These are phyloP conservation scores for Leptestheria dahalacensis DNA, from an alignment of 1,140 invertebrate genomes.

Conservation along the genomic window DNA sequence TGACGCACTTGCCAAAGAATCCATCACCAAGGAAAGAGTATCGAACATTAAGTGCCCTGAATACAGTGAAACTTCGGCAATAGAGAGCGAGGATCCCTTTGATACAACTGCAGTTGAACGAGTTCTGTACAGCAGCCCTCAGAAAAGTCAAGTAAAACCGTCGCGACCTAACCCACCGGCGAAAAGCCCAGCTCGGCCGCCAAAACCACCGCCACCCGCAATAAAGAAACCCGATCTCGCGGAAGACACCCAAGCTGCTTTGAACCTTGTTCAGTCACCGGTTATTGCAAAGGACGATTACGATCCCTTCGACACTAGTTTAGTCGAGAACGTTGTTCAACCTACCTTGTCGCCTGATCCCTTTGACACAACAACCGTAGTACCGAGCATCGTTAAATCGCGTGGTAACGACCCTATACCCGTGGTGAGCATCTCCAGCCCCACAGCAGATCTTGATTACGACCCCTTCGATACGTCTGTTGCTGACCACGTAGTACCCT, in stretches of 20 bases:
- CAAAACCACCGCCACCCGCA: not conserved
- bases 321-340: too few relatives aligned
- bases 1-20: slow-evolving; percentile 52
- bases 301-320: slow-evolving; percentile 20
- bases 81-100: slow-evolving; percentile 50
- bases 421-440: too few relatives aligned
- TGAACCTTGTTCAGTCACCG: not conserved
- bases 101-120: slow-evolving; percentile 69
- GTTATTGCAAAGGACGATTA: not conserved
- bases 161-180: slow-evolving; percentile 15
- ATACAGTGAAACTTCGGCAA: not conserved
- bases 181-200: not conserved
- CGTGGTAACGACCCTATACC: too few relatives aligned
- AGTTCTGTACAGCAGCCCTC: slow-evolving; percentile 26
- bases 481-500: slow-evolving; percentile 18
- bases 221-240: not conserved
- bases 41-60: not conserved
- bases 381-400: too few relatives aligned
- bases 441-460: too few relatives aligned
- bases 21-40: slow-evolving; percentile 33
- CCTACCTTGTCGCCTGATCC: too few relatives aligned
- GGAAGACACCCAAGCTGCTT: not conserved
- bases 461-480: slow-evolving; percentile 28
- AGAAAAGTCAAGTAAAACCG: slow-evolving; percentile 6
- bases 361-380: slow-evolving; percentile 64